Percentiles rank a stretch among this genome's conserved stretches.
phyloP scores from a whole-genome alignment of 1,140 invertebrate species.

The Neotoxoptera formosana region DNA sequence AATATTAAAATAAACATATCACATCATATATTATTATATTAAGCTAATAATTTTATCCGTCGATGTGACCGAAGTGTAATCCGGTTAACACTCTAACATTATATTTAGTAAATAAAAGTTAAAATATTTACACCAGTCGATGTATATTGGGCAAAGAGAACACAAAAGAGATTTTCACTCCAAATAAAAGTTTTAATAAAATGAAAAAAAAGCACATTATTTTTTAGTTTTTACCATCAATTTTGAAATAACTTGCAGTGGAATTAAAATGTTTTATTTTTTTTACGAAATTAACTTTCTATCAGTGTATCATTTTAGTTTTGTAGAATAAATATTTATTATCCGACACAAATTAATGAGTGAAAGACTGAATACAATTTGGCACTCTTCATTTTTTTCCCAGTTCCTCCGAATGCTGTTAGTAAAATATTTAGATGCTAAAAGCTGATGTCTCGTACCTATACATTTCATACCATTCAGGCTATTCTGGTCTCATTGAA shows the following conservation, averaged over 20 bases:
- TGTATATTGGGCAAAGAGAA: no score
- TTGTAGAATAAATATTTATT: background rate
- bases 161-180: background rate
- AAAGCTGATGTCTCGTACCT: background rate
- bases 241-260: background rate
- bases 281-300: background rate
- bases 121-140: no score
- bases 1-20: background rate
- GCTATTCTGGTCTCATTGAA: background rate
- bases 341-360: background rate
- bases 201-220: background rate
- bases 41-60: no score
- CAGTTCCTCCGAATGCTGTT: background rate
- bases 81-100: no score
- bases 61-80: no score
- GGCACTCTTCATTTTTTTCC: background rate
- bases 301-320: background rate
- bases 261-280: background rate
- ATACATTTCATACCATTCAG: background rate
- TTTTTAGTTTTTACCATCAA: background rate
- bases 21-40: background rate
- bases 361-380: background rate
- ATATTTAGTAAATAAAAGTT: no score
- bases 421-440: background rate
- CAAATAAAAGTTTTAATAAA: background rate